Evolutionary conservation across 2,888 invertebrate species (phyloP), one percentile per base, ranked within the genome.

Genomic region (Lepidochitona cinerea): DNA sequence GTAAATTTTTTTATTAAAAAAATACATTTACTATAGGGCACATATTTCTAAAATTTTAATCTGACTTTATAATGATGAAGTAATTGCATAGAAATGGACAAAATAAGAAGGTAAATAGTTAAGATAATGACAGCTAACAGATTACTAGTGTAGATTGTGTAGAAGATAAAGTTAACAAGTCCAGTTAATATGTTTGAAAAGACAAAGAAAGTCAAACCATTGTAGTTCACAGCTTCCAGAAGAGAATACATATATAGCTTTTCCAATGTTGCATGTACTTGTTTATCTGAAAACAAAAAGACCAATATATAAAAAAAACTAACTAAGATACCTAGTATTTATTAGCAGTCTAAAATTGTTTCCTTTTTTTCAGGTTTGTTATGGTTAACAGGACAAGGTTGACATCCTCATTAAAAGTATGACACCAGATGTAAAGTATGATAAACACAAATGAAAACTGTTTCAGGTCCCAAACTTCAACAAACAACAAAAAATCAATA

Each of bases 131-230:
- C 71, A 32, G 85, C 84, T 26, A 73, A 66, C 5, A 70, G 7
- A 4, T 82, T 65, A 36, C 83, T 68, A 18, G 83, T 73, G 59
- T 84, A 79, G 18, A 90, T 77, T 3, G 97, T 95, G 77, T 92
- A 92, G 18, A 95, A 90, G 14, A 92, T 90, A 86, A 96, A 92
- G 91, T 98, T 98, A 5, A 97, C 92, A 2, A 93, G 86, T 12
- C 98, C 98, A 0, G 98, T 98, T 23, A 95, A 87, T 37, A 97
- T 80, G 92, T 98, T 98, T 0, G 95, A 94, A 18, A 95, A 79
- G 70, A 98, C 91, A 89, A 98, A 98, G 89, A 95, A 96, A n/a
- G 93, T 87, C 37, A 98, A 91, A 0, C 96, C 96, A 91, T 96
- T 96, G 78, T 93, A 93, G 91, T 96, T 96, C 36, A 97, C 92